phyloP scores from a whole-genome alignment of 2,113 vertebrate species.

The Brevimyrus niger region DNA sequence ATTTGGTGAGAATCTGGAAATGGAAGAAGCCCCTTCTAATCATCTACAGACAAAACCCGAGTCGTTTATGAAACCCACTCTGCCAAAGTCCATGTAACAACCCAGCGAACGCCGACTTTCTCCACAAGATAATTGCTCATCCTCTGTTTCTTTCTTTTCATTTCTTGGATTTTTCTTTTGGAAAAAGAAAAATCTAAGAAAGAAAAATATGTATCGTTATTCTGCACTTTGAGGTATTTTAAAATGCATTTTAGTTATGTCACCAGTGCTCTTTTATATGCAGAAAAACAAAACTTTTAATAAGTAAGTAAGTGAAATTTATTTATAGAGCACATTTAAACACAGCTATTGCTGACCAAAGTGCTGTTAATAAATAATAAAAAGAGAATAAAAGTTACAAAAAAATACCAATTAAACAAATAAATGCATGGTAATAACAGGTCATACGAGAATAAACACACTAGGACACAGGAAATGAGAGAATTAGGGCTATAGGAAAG shows the following conservation, averaged over 20 bases:
- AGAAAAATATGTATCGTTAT: background rate
- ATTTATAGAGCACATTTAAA: too few species aligned
- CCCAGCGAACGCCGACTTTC: background rate
- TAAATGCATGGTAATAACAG: too few species aligned
- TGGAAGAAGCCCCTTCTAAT: background rate
- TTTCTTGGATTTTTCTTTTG: background rate
- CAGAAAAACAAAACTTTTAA: background rate
- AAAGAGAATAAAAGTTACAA: too few species aligned
- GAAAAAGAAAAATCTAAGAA: background rate
- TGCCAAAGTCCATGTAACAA: background rate
- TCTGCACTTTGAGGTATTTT: background rate
- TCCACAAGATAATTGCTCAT: background rate
- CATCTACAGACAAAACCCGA: background rate
- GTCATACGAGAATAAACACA: too few species aligned
- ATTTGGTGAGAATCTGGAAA: background rate
- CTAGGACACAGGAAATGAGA: too few species aligned
- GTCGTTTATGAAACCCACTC: background rate
- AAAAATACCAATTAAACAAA: too few species aligned
- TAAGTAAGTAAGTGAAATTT: too few species aligned
- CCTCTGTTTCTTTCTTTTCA: background rate
- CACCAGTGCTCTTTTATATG: background rate
- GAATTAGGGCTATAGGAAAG: too few species aligned
- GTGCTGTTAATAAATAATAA: too few species aligned
- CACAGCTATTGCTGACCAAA: too few species aligned
- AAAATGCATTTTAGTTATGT: background rate